Percentiles rank a stretch among this genome's conserved stretches.
phyloP scores from a whole-genome alignment of 2,888 invertebrate species.

The Zootermopsis nevadensis region DNA sequence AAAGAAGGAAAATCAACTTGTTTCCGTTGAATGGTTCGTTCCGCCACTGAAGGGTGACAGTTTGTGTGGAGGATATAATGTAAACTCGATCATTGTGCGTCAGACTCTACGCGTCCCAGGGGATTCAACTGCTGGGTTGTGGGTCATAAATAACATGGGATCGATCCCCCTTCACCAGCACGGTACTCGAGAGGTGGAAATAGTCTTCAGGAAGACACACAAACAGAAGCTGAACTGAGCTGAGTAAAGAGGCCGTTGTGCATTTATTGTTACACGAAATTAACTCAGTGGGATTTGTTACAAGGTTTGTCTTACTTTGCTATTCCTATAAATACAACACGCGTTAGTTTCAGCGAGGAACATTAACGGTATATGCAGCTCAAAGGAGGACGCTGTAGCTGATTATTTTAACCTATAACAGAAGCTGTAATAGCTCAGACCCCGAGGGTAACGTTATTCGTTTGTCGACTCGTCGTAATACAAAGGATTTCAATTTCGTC shows the following conservation, averaged over 20 bases:
- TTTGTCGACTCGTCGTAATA: too few relatives aligned
- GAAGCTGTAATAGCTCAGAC: too few relatives aligned
- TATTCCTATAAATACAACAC: background rate
- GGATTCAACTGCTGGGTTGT: conserved; percentile 13
- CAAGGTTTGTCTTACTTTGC: background rate
- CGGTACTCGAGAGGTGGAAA: background rate
- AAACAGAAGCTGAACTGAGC: background rate
- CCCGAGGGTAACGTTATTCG: too few relatives aligned
- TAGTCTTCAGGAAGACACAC: conserved; percentile 5
- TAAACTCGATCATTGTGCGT: conserved; percentile 28
- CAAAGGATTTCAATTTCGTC: too few relatives aligned
- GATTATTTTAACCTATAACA: too few relatives aligned
- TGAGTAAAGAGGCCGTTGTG: background rate
- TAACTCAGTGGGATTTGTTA: background rate
- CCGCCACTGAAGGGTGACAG: conserved; percentile 20
- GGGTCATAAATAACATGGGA: conserved; percentile 28
- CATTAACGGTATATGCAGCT: too few relatives aligned
- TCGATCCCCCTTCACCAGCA: conserved; percentile 23
- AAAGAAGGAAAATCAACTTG: conserved; percentile 13
- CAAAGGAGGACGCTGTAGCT: too few relatives aligned
- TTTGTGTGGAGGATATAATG: background rate
- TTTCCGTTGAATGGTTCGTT: background rate
- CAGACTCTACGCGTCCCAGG: conserved; percentile 3
- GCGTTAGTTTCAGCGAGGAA: too few relatives aligned
- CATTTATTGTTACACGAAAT: background rate